Base-by-base conservation (phyloP, 2,888 invertebrate species). In the Limnephilus auricula region DNA sequence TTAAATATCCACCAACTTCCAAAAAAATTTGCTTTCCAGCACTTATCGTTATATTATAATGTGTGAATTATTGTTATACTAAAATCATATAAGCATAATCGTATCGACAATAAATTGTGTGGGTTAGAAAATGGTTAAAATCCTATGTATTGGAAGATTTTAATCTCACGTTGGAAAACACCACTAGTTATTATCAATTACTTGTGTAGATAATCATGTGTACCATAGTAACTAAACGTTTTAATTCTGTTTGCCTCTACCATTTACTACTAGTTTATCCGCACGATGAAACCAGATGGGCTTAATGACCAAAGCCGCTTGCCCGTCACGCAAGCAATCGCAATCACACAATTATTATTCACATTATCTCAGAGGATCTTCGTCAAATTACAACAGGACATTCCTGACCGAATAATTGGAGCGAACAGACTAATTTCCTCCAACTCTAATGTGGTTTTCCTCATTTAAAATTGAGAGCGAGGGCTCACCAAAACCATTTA, bases 321-420 rank as follows among this genome's bases (percentile, higher is more conserved):
- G 25, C n/a, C n/a, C 65, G 65, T 87, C 87, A 87, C 50, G 50
- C 31, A 13, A 87, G 25, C 87, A 50, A 31, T 87, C 78, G 65
- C 12, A 31, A 18, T 87, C 87, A 78, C 65, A n/a, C 32, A 50
- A 32, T 87, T 50, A 50, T 45, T 18, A 65, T 65, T 34, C 50
- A 31, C 87, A 87, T 87, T 31, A 87, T 32, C 87, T 65, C 13
- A 34, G 30, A 31, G 87, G 34, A 65, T 87, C 34, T 30, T 37
- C 25, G 15, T 37, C 2, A 37, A 34, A 84, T 25, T 84, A 32
- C 37, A n/a, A 65, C 31, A 31, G 65, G 31, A 87, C 65, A 87
- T 87, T 87, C 87, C 32, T 13, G 65, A 31, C 32, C 50, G 65
- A 87, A 87, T 87, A 87, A 87, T 87, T 87, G 87, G 65, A 34